Conservation (phyloP, 2,797 vertebrate species). For the Prionace glauca region DNA sequence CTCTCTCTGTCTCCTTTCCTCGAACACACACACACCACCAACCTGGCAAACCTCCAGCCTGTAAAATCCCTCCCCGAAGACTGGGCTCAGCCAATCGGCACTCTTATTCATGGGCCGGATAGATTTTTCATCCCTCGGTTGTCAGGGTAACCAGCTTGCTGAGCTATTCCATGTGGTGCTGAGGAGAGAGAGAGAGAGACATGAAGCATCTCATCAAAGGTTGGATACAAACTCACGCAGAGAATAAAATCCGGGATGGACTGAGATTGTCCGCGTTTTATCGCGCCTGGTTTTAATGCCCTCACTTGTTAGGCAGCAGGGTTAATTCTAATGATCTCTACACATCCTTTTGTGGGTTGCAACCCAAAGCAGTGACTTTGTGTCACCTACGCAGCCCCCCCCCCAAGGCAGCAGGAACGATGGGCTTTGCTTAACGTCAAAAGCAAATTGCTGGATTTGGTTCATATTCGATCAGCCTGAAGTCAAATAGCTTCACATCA, state of each 20-base stretch:
- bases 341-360: neutral
- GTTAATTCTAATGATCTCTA: neutral
- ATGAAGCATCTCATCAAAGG: constrained; percentile 56
- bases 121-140: constrained; percentile 46
- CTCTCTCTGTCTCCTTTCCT: neutral
- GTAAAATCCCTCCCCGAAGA: neutral
- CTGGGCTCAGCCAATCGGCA: neutral
- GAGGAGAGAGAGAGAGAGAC: constrained; percentile 46
- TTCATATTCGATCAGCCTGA: too few species aligned
- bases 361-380: neutral
- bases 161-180: constrained; percentile 47
- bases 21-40: neutral
- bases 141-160: constrained; percentile 58
- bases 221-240: neutral
- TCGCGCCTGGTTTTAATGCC: neutral
- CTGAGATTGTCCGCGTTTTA: neutral
- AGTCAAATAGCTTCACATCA: too few species aligned
- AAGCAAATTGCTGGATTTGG: too few species aligned
- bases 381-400: neutral
- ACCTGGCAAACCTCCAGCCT: neutral
- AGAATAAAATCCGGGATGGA: neutral
- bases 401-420: neutral
- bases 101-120: neutral
- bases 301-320: neutral
- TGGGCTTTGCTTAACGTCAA: neutral